Percentiles rank a stretch among this genome's conserved stretches.
These are phyloP conservation scores for Sitophilus oryzae DNA, from an alignment of 1,140 invertebrate species.

Conservation along the genomic window DNA sequence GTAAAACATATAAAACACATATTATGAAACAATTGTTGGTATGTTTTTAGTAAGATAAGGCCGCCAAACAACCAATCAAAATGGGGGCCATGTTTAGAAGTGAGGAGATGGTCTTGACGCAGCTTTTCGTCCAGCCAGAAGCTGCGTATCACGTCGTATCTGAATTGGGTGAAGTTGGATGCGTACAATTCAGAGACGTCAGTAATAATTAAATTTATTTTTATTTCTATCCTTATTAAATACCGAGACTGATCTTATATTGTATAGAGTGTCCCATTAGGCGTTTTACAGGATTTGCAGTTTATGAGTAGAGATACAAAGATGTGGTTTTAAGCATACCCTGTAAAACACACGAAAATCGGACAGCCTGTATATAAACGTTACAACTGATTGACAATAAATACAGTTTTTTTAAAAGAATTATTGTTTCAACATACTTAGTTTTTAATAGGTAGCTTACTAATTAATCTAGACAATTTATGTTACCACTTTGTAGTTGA, in stretches of 20 bases:
- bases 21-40: too few species aligned
- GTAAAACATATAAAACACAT: too few species aligned
- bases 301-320: too few species aligned
- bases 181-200: slow-evolving; percentile 87
- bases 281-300: too few species aligned
- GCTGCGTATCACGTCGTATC: slow-evolving; percentile 83
- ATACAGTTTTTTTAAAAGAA: neutral
- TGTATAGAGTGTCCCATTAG: too few species aligned
- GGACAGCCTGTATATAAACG: too few species aligned
- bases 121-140: slow-evolving; percentile 85
- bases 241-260: neutral
- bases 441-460: neutral
- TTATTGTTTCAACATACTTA: neutral
- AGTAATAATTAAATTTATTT: slow-evolving; percentile 44
- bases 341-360: too few species aligned
- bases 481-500: slow-evolving; percentile 59
- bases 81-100: slow-evolving; percentile 63
- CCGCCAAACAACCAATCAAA: too few species aligned
- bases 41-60: too few species aligned
- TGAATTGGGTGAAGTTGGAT: slow-evolving; percentile 80
- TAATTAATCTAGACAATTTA: slow-evolving; percentile 6
- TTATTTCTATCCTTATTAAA: neutral
- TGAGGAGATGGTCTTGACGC: slow-evolving; percentile 81
- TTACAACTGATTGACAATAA: too few species aligned
- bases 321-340: too few species aligned